phyloP scores from a whole-genome alignment of 2,113 vertebrate species.

The Thalassarche chlororhynchos region DNA sequence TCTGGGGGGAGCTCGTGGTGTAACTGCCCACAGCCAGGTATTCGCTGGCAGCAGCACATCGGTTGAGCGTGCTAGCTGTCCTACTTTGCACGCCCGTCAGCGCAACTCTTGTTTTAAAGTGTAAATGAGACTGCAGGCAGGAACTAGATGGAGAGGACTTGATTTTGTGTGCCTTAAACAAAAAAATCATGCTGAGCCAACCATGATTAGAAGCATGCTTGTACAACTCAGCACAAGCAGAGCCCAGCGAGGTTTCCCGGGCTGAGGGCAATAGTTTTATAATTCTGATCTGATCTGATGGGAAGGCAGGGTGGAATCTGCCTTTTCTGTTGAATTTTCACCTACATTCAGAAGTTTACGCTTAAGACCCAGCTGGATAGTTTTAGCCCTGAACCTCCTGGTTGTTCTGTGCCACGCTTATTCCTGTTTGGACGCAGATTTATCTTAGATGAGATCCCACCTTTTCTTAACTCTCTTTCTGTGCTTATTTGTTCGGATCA shows the following conservation, averaged over 20 bases:
- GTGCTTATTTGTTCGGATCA: neutral
- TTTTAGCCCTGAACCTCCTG: neutral
- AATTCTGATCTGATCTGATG: neutral
- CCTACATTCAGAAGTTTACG: neutral
- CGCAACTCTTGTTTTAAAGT: neutral
- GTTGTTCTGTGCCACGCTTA: neutral
- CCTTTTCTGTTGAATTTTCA: neutral
- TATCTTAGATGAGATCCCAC: neutral
- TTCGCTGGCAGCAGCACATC: neutral
- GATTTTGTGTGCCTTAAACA: neutral
- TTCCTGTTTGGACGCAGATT: neutral
- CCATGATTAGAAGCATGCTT: neutral
- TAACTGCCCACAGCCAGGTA: neutral
- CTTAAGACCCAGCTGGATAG: neutral
- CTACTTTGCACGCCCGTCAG: neutral
- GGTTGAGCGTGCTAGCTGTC: neutral
- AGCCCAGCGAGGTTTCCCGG: neutral
- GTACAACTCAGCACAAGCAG: neutral
- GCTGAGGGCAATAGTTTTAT: neutral
- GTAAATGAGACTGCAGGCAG: neutral
- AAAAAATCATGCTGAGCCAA: neutral
- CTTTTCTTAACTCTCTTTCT: neutral
- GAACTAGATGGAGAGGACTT: neutral
- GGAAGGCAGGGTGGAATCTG: neutral
- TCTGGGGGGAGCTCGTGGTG: neutral